Evolutionary conservation across 2,113 vertebrate species (phyloP).

Genomic region (Albula goreensis): DNA sequence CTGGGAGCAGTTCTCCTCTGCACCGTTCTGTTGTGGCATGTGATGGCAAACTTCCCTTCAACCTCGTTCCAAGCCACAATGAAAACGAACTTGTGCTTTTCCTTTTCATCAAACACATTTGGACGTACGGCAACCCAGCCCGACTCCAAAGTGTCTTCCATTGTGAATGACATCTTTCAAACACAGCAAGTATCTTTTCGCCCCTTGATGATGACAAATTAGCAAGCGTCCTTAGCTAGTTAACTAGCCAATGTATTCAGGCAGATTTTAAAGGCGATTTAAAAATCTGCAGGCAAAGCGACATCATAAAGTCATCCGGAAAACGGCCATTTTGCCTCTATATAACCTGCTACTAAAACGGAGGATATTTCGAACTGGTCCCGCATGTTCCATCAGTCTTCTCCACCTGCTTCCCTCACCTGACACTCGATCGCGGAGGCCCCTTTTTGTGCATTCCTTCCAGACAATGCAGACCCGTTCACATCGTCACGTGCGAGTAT

Average conservation of each 20-base stretch:
- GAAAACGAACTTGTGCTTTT: conserved; percentile 92
- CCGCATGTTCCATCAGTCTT: conserved; percentile 46
- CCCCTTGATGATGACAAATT: conserved; percentile 37
- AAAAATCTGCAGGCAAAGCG: conserved; percentile 10
- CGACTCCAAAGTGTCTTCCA: conserved; percentile 90
- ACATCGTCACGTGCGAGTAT: conserved; percentile 76
- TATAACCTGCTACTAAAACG: background rate
- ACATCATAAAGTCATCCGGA: conserved; percentile 18
- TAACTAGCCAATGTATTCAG: background rate
- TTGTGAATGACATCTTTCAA: conserved; percentile 79
- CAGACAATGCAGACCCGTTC: conserved; percentile 64
- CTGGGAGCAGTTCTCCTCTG: conserved; percentile 81
- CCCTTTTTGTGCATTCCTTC: conserved; percentile 58
- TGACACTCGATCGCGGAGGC: conserved; percentile 27
- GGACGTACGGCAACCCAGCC: conserved; percentile 94
- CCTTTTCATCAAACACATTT: conserved; percentile 88
- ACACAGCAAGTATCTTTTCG: conserved; percentile 21
- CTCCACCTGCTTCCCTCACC: conserved; percentile 30
- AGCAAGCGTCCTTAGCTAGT: conserved; percentile 21
- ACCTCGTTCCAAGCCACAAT: conserved; percentile 98
- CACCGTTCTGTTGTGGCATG: conserved; percentile 92
- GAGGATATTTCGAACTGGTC: conserved; percentile 2
- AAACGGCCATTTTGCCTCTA: conserved; percentile 35
- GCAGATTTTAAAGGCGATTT: background rate
- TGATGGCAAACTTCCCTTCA: conserved; percentile 94